Evolutionary conservation across 2,797 vertebrate genomes (phyloP).

Genomic region (Neosalanx taihuensis): DNA sequence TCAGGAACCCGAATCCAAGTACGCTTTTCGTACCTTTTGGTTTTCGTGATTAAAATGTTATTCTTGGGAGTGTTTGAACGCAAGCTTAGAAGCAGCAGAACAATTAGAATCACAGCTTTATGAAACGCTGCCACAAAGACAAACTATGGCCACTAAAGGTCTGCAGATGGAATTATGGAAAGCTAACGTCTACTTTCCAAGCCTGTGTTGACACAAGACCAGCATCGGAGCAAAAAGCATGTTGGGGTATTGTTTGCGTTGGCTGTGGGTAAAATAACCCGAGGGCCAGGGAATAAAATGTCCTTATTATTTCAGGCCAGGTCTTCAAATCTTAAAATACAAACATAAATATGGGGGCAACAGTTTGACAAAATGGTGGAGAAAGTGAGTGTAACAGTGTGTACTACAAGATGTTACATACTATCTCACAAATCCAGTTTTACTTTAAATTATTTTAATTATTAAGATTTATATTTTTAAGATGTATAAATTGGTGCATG

Average conservation of each 20-base stretch:
- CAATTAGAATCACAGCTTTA: conserved; percentile 57
- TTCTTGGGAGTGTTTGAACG: conserved; percentile 50
- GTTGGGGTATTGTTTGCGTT: conserved; percentile 59
- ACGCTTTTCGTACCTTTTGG: conserved; percentile 38
- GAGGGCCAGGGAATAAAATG: conserved; percentile 40
- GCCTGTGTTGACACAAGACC: conserved; percentile 62
- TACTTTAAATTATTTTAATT: neutral
- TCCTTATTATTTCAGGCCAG: conserved; percentile 47
- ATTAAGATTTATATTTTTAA: neutral
- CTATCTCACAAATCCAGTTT: neutral
- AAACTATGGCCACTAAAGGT: conserved; percentile 51
- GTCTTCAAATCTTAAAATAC: conserved; percentile 44
- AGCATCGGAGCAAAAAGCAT: conserved; percentile 55
- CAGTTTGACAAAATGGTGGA: conserved; percentile 40
- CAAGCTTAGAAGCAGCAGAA: conserved; percentile 53
- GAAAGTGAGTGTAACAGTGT: neutral
- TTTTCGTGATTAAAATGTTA: conserved; percentile 59
- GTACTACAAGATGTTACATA: neutral
- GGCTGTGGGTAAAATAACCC: conserved; percentile 58
- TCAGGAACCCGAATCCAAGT: conserved; percentile 31
- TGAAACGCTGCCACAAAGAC: conserved; percentile 66
- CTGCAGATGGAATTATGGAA: conserved; percentile 52
- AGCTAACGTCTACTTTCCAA: conserved; percentile 52
- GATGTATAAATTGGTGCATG: conserved; percentile 35
- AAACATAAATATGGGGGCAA: conserved; percentile 29